Base-by-base conservation (phyloP, 2,797 vertebrate species). In the Odontamblyopus lacepedii region DNA sequence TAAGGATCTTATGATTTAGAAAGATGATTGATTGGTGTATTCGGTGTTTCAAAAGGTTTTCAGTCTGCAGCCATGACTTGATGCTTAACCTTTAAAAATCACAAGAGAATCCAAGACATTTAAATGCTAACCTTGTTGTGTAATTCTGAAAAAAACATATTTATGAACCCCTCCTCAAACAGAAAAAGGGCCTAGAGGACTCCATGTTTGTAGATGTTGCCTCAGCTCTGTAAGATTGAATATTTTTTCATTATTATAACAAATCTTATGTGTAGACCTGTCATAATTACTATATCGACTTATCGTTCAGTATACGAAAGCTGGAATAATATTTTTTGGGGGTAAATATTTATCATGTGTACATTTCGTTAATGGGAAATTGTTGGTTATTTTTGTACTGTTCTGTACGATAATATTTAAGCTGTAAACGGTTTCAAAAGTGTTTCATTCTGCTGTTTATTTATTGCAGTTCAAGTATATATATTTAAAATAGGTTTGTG, bases 51-150 rank as follows among this genome's bases (percentile, higher is more conserved):
- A 69, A 59, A 63, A 35, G 51, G 38, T 63, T 55, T 59, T 73
- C 6, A 83, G 78, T 32, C 50, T 70, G 55, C 50, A 64, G 71
- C 72, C 77, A 59, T 83, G 67, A 79, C 81, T 69, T 62, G 71
- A 29, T 63, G 35, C 67, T 67, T 29, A 19, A 26, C 9, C 19
- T 30, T 53, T 30, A 30, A 19, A 65, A 16, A 41, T 41, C 26
- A 32, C 77, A 72, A 81, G 63, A 57, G 23, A 76, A 79, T 78
- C 57, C 77, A 72, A 81, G 12, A 13, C 12, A 44, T 44, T 44
- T 12, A 44, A 76, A 87, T 80, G 63, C 16, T 81, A 57, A 85
- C 69, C 77, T 23, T 64, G 73, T 78, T 74, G 60, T 77, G 87
- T 50, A 70, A n/a, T 26, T 68, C 78, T 38, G 23, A 23, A 23